Evolutionary conservation across 2,888 invertebrate species (phyloP).

Genomic region (Parascotia fuliginaria): DNA sequence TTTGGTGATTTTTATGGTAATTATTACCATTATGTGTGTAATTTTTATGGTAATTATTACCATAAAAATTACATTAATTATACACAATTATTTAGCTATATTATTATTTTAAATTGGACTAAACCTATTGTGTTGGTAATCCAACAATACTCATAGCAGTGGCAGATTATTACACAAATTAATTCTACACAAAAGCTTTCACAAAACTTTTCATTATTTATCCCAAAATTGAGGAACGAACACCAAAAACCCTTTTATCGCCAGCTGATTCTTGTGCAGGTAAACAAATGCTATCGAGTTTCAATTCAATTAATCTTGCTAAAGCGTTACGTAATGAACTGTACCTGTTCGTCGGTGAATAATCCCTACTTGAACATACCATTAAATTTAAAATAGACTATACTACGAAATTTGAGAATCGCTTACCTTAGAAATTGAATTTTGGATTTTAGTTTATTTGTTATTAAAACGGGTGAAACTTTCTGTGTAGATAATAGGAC

Average conservation of each 20-base stretch:
- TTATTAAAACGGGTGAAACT: too few species aligned
- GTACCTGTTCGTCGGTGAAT: background rate
- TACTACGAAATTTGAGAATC: background rate
- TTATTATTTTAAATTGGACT: background rate
- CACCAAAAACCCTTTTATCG: background rate
- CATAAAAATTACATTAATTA: too few species aligned
- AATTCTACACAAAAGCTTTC: constrained; percentile 4
- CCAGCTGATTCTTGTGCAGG: background rate
- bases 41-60: too few species aligned
- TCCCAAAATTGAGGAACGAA: background rate
- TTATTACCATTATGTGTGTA: too few species aligned
- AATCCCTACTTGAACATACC: background rate
- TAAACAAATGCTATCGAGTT: background rate
- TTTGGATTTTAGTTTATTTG: too few species aligned
- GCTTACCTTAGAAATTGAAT: too few species aligned
- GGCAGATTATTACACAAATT: background rate
- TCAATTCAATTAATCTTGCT: background rate
- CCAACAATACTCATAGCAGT: background rate
- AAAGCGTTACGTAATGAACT: background rate
- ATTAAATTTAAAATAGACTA: background rate
- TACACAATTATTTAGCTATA: too few species aligned
- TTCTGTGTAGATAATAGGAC: too few species aligned
- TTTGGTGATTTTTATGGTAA: too few species aligned
- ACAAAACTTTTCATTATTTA: background rate
- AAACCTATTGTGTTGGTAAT: background rate